phyloP scores from a whole-genome alignment of 2,113 vertebrate species.

The Ctenodactylus gundi region DNA sequence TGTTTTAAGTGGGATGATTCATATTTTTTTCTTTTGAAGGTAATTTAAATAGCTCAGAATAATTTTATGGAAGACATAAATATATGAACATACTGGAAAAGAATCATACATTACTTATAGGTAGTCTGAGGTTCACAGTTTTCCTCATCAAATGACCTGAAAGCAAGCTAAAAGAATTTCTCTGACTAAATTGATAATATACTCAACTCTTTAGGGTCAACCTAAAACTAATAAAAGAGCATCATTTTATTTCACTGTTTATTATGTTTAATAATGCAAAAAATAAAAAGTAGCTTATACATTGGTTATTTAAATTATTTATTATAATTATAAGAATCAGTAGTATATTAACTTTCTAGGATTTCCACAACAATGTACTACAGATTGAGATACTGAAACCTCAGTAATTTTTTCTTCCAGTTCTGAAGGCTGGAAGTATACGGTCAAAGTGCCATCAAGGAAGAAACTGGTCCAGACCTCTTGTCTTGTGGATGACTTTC shows the following conservation, averaged over 20 bases:
- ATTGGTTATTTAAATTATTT: neutral
- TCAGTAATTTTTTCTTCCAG: neutral
- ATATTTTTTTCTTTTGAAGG: constrained; percentile 56
- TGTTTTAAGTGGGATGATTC: constrained; percentile 41
- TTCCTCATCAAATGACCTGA: constrained; percentile 44
- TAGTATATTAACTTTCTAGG: neutral
- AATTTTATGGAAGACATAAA: constrained; percentile 39
- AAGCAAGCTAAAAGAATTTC: constrained; percentile 47
- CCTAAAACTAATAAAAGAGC: neutral
- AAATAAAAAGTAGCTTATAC: neutral
- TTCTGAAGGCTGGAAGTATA: neutral
- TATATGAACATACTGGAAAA: constrained; percentile 35
- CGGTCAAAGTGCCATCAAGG: neutral
- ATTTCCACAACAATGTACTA: neutral
- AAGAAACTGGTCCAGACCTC: neutral
- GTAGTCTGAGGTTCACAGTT: constrained; percentile 45
- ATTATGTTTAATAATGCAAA: neutral
- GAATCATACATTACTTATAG: constrained; percentile 45
- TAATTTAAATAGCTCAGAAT: constrained; percentile 61
- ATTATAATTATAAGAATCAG: neutral
- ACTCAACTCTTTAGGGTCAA: neutral
- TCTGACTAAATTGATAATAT: constrained; percentile 27
- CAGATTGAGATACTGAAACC: neutral
- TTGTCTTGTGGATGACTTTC: neutral
- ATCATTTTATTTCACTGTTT: neutral